Evolutionary conservation across 2,797 vertebrate genomes (phyloP).

Genomic region (Schizopygopsis pylzovi): DNA sequence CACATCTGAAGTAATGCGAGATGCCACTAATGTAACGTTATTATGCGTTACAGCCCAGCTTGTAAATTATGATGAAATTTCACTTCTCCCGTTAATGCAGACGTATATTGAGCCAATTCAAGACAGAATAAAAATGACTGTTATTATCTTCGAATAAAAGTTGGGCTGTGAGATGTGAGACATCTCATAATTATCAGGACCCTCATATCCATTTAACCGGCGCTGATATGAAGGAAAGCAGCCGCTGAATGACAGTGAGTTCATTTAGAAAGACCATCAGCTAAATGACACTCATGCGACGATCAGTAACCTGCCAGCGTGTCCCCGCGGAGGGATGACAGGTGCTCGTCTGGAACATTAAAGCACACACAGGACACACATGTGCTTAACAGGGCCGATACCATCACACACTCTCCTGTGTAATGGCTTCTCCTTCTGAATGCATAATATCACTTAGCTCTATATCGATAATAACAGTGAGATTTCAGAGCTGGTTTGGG

Average conservation of each 20-base stretch:
- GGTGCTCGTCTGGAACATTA: slow-evolving; percentile 82
- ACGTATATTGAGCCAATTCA: slow-evolving; percentile 72
- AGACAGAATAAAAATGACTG: slow-evolving; percentile 82
- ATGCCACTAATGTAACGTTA: slow-evolving; percentile 57
- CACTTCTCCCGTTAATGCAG: slow-evolving; percentile 52
- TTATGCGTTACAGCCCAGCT: slow-evolving; percentile 57
- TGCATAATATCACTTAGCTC: slow-evolving; percentile 46
- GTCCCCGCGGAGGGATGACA: slow-evolving; percentile 75
- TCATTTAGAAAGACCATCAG: slow-evolving; percentile 76
- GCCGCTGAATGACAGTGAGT: slow-evolving; percentile 81
- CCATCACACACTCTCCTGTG: background rate
- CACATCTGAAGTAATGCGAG: slow-evolving; percentile 52
- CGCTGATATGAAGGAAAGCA: slow-evolving; percentile 83
- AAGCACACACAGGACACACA: slow-evolving; percentile 75
- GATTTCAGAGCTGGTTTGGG: slow-evolving; percentile 8
- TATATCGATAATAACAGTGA: slow-evolving; percentile 25
- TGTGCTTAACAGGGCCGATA: slow-evolving; percentile 67
- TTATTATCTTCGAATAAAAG: slow-evolving; percentile 86
- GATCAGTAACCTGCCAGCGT: slow-evolving; percentile 73
- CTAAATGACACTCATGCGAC: slow-evolving; percentile 74
- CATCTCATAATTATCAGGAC: slow-evolving; percentile 82
- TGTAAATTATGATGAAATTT: slow-evolving; percentile 58
- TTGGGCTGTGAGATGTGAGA: slow-evolving; percentile 72
- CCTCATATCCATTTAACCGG: slow-evolving; percentile 81
- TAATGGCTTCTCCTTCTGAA: slow-evolving; percentile 54